Conservation (phyloP, 1,140 invertebrate genomes). For the Geopemphigus sp. region DNA sequence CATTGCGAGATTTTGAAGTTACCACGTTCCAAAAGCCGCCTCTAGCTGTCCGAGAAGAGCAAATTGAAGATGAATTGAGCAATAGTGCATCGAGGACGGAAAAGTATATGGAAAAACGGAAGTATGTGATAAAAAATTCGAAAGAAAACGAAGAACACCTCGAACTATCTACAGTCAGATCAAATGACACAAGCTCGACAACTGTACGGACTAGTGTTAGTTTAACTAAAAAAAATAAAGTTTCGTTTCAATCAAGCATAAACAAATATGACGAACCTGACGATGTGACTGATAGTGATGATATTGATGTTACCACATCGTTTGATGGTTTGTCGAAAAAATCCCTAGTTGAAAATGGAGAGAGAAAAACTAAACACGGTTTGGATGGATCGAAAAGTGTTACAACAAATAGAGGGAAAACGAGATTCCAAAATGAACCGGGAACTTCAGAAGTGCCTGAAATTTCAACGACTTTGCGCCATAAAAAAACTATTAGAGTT, state of each 20-base stretch:
- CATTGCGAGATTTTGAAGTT: conserved; percentile 1
- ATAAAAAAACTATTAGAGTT: conserved; percentile 27
- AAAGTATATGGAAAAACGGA: conserved; percentile 8
- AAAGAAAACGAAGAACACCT: conserved; percentile 6
- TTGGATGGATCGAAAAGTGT: conserved; percentile 30
- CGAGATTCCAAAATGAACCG: conserved; percentile 28
- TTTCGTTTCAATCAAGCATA: background rate
- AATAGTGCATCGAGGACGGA: conserved; percentile 14
- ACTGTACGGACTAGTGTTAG: background rate
- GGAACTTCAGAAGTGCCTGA: conserved; percentile 32
- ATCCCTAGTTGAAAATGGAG: background rate
- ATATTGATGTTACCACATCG: conserved; percentile 18
- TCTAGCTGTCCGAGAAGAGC: background rate
- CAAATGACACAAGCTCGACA: background rate
- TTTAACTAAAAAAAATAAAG: conserved; percentile 16
- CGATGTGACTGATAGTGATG: background rate
- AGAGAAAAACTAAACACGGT: conserved; percentile 40
- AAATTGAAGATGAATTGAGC: conserved; percentile 37
- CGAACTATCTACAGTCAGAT: conserved; percentile 6
- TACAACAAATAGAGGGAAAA: conserved; percentile 35
- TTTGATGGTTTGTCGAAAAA: conserved; percentile 4
- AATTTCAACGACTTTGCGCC: background rate
- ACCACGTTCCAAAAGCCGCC: conserved; percentile 7
- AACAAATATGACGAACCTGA: conserved; percentile 19
- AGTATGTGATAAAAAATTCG: background rate